Conservation (phyloP, 1,140 invertebrate genomes). For the Metopolophium dirhodum region DNA sequence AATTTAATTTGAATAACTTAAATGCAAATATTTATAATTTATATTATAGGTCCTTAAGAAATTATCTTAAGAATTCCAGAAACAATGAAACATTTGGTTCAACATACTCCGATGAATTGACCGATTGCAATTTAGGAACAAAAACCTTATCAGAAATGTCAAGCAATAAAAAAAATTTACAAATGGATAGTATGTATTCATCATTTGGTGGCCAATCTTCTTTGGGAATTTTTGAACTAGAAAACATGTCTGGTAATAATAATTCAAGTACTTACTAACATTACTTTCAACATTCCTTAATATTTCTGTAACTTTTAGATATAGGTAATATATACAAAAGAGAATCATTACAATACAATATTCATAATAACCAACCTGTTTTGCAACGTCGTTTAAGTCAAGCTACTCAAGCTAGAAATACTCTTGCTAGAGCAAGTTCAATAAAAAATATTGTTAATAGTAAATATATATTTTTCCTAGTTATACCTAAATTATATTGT, state of each 20-base stretch:
- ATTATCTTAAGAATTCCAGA: neutral
- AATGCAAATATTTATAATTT: neutral
- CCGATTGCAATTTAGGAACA: slow-evolving; percentile 2
- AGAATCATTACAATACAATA: slow-evolving; percentile 11
- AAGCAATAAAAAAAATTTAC: neutral
- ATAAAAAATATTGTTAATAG: slow-evolving; percentile 16
- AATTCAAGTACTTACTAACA: neutral
- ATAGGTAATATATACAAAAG: slow-evolving; percentile 17
- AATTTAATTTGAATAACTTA: neutral
- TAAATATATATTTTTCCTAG: neutral
- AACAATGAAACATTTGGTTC: slow-evolving; percentile 34
- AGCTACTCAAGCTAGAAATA: neutral
- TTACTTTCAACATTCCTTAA: neutral
- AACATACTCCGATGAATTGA: slow-evolving; percentile 43
- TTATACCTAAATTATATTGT: neutral
- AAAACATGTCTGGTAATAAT: slow-evolving; percentile 53
- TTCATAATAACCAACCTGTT: neutral
- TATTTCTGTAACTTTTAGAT: slow-evolving; percentile 5
- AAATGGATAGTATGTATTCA: slow-evolving; percentile 45
- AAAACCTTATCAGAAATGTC: slow-evolving; percentile 8
- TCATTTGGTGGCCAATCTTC: slow-evolving; percentile 42
- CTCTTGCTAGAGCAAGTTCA: slow-evolving; percentile 40
- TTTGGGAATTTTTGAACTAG: slow-evolving; percentile 44
- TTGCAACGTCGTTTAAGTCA: slow-evolving; percentile 34
- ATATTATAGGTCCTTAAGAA: neutral